Conservation (phyloP, 2,113 vertebrate genomes). For the Thalassoma bifasciatum region DNA sequence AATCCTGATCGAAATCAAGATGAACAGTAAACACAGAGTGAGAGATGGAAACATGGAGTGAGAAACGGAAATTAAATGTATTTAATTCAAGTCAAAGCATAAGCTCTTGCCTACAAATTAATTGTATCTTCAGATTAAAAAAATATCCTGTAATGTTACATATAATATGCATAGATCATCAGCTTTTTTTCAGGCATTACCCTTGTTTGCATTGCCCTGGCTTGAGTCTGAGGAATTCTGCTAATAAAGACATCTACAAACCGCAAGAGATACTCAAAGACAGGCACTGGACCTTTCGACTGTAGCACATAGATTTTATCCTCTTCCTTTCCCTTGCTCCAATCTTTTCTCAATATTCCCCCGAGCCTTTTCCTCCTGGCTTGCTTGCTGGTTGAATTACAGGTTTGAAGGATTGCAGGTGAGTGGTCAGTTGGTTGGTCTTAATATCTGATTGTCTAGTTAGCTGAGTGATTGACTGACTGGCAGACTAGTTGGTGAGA, state of each 20-base stretch:
- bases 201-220: constrained; percentile 1
- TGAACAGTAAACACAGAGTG: neutral
- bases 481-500: constrained; percentile 15
- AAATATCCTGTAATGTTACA: neutral
- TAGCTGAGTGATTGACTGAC: constrained; percentile 49
- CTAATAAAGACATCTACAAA: constrained; percentile 58
- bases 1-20: neutral
- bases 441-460: constrained; percentile 47
- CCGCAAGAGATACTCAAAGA: constrained; percentile 49
- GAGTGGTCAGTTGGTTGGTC: constrained; percentile 28
- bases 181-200: neutral
- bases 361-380: constrained; percentile 15
- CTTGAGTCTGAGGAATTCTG: constrained; percentile 1
- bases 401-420: constrained; percentile 50
- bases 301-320: constrained; percentile 66
- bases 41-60: neutral
- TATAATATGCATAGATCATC: constrained; percentile 6
- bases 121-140: neutral
- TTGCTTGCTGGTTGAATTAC: constrained; percentile 39
- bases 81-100: neutral
- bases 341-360: constrained; percentile 58
- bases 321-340: constrained; percentile 31
- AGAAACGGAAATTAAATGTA: constrained; percentile 2
- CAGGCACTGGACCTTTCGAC: constrained; percentile 47
- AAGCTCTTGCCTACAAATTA: neutral